These are phyloP conservation scores for Brachycybe producta DNA, from an alignment of 2,888 invertebrate genomes.

Conservation along the genomic window DNA sequence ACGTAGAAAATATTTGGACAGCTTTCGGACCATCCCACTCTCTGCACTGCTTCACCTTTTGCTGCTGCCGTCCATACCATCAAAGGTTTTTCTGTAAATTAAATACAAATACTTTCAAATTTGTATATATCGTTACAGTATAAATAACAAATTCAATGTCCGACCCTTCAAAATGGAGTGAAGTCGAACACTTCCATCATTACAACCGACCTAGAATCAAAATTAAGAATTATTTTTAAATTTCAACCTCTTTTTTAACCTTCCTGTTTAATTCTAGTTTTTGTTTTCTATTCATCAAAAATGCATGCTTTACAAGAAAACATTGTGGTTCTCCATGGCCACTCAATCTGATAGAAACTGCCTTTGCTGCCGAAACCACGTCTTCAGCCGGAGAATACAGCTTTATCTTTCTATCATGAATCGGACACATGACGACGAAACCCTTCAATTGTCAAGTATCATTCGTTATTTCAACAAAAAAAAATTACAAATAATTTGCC, in stretches of 20 bases:
- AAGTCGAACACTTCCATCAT: conserved; percentile 5
- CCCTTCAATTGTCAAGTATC: no score
- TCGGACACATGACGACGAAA: neutral
- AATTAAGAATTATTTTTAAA: neutral
- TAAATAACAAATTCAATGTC: neutral
- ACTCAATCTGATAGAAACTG: neutral
- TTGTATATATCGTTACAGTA: neutral
- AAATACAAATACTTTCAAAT: neutral
- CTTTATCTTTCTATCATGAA: conserved; percentile 1
- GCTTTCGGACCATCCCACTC: conserved; percentile 9
- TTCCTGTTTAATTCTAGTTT: neutral
- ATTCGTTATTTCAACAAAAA: no score
- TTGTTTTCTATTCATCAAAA: no score
- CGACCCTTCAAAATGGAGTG: neutral
- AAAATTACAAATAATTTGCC: no score
- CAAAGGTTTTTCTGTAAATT: conserved; percentile 1
- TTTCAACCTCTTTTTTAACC: no score
- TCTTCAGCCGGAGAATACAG: neutral
- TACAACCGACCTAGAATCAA: neutral
- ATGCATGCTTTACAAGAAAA: conserved; percentile 3
- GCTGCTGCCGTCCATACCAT: conserved; percentile 1
- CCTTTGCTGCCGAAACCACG: neutral
- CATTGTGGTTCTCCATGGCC: neutral
- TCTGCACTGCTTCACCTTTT: neutral
- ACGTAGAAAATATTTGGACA: conserved; percentile 10